Conservation (phyloP, 2,113 vertebrate species). For the Euleptes europaea region DNA sequence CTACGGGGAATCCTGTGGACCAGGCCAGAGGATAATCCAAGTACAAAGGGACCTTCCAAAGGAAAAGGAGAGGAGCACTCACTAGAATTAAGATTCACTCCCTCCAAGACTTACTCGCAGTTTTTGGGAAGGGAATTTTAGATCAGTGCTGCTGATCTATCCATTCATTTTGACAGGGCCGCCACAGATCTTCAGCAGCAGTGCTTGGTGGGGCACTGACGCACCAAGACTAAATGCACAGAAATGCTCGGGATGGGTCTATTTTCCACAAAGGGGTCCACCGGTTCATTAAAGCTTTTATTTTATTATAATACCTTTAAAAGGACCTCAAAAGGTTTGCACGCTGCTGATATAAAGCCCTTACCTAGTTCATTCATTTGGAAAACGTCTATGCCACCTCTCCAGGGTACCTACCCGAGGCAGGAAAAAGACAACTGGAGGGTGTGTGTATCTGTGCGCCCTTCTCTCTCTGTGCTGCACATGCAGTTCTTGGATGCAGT, state of each 20-base stretch:
- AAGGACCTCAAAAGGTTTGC: background rate
- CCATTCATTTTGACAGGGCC: no score
- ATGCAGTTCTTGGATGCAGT: background rate
- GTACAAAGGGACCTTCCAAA: background rate
- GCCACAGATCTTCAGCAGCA: background rate
- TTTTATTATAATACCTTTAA: background rate
- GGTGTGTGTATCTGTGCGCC: rapidly evolving
- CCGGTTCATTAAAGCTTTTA: background rate
- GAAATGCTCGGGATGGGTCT: background rate
- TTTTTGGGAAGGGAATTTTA: background rate
- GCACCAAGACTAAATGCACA: background rate
- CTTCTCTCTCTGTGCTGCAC: background rate
- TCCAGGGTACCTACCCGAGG: no score
- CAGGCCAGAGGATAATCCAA: background rate
- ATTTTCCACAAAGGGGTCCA: background rate
- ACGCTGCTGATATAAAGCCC: background rate
- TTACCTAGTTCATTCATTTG: background rate
- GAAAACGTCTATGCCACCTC: background rate
- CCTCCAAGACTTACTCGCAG: background rate
- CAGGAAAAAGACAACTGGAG: background rate
- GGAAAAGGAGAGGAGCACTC: background rate
- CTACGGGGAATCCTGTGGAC: background rate
- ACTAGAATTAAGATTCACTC: background rate
- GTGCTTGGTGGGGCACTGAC: background rate
- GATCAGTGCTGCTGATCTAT: no score